Evolutionary conservation across 2,888 invertebrate species (phyloP), one percentile per base, ranked within the genome.

Genomic region (Temnothorax ravouxi): DNA sequence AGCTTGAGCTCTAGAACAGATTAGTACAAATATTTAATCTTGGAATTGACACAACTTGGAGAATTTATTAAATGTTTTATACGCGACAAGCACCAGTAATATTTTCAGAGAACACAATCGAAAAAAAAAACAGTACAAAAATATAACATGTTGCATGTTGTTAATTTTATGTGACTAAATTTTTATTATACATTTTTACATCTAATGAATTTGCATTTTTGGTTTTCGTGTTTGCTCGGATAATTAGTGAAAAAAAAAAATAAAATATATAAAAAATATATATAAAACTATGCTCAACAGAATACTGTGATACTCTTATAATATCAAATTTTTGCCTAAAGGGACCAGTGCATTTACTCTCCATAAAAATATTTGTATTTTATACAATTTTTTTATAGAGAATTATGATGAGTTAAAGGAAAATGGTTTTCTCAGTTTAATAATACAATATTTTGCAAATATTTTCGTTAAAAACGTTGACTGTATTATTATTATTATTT

Each of bases 21-120:
- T 9, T 54, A 54, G 52, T 54, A 54, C 52, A 54, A 54, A 21
- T 54, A 54, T 56, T 56, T 56, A 56, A 56, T 56, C 21, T 54
- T 21, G 21, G 9, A 54, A 56, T 56, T 56, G 25, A 56, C 13
- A 56, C 25, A 56, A 25, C 21, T 21, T 56, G 56, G 13, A 56
- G 13, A 56, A 4, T 21, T 9, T n/a, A 21, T 56, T 56, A 3
- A 56, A 56, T 21, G 1, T 13, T 56, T 56, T 56, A 56, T 11
- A 21, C 4, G n/a, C 50, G n/a, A 52, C 50, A 52, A 25, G 3
- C 21, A 25, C 25, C 1, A 1, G 56, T 56, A 56, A 56, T 25
- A 56, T 56, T 25, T 56, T 11, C 11, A 56, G 1, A 1, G 5
- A 25, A 56, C 50, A 25, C 4, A 11, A 25, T 52, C 50, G 50